Percentiles rank a stretch among this genome's conserved stretches.
Conservation (phyloP, 2,113 vertebrate genomes). For the Sminthopsis crassicaudata region DNA sequence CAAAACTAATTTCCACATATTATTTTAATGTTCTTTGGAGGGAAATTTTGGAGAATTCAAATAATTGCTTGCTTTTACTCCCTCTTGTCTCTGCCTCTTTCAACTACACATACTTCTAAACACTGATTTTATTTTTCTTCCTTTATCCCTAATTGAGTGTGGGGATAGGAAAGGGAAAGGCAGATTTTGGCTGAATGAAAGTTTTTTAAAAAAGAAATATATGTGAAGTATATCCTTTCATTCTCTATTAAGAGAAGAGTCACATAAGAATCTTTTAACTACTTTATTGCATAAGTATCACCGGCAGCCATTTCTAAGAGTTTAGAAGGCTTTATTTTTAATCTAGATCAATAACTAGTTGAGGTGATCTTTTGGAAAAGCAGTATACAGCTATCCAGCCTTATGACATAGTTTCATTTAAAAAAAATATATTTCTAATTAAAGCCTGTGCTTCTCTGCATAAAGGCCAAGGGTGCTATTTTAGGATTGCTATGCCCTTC, state of each 20-base stretch:
- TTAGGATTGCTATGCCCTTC: slow-evolving; percentile 40
- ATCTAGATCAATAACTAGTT: neutral
- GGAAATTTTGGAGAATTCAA: neutral
- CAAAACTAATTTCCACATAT: neutral
- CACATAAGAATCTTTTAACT: neutral
- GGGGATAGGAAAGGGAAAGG: neutral
- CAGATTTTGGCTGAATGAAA: neutral
- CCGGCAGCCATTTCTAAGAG: neutral
- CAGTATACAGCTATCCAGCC: neutral
- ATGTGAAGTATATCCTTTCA: neutral
- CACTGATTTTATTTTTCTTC: neutral
- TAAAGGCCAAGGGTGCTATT: slow-evolving; percentile 42
- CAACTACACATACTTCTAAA: neutral
- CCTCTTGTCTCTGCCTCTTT: neutral
- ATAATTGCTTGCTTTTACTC: neutral
- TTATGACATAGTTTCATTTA: neutral
- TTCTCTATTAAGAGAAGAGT: neutral
- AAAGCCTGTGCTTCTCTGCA: slow-evolving; percentile 26
- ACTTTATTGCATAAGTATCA: neutral
- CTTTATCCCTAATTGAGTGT: neutral
- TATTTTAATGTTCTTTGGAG: neutral
- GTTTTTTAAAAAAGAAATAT: neutral
- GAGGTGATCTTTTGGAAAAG: neutral
- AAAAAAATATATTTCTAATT: slow-evolving; percentile 19
- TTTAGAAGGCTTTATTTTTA: neutral